Evolutionary conservation across 2,888 invertebrate species (phyloP).

Genomic region (Listrodromus nycthemerus): DNA sequence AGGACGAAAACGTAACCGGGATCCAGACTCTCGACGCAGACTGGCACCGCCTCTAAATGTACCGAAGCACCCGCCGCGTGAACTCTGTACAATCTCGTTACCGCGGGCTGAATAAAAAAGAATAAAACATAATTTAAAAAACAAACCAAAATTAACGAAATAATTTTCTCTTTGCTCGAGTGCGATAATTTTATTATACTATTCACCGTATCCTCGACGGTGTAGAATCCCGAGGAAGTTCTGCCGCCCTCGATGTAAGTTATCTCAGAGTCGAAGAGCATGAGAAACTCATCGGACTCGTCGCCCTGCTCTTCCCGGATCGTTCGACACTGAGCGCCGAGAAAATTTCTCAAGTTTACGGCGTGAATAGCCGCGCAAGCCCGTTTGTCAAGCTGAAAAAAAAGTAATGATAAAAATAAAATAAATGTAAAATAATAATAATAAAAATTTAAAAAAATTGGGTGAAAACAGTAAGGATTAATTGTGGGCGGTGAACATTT

Average conservation of each 20-base stretch:
- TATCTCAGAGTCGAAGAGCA: conserved; percentile 95
- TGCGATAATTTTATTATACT: not conserved
- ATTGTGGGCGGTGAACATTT: too few species aligned
- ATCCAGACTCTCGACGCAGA: conserved; percentile 91
- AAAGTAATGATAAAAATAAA: conserved; percentile 38
- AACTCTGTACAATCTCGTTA: conserved; percentile 94
- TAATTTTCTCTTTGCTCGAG: not conserved
- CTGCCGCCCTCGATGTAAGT: conserved; percentile 99
- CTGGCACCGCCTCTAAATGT: conserved; percentile 94
- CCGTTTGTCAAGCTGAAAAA: conserved; percentile 93
- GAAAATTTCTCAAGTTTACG: conserved; percentile 97
- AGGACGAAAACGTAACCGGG: conserved; percentile 96
- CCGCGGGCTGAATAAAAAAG: conserved; percentile 88
- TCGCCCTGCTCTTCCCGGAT: conserved; percentile 98
- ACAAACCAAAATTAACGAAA: not conserved
- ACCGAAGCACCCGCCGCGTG: conserved; percentile 95
- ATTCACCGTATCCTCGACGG: conserved; percentile 94
- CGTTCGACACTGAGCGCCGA: conserved; percentile 97
- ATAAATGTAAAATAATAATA: not conserved
- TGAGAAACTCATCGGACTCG: conserved; percentile 97
- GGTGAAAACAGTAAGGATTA: too few species aligned
- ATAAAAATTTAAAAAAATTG: conserved; percentile 66
- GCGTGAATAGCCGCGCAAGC: conserved; percentile 99
- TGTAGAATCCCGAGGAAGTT: conserved; percentile 98
- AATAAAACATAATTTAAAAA: conserved; percentile 27